Conservation (phyloP, 1,140 invertebrate genomes). For the Anagrus nilaparvatae region DNA sequence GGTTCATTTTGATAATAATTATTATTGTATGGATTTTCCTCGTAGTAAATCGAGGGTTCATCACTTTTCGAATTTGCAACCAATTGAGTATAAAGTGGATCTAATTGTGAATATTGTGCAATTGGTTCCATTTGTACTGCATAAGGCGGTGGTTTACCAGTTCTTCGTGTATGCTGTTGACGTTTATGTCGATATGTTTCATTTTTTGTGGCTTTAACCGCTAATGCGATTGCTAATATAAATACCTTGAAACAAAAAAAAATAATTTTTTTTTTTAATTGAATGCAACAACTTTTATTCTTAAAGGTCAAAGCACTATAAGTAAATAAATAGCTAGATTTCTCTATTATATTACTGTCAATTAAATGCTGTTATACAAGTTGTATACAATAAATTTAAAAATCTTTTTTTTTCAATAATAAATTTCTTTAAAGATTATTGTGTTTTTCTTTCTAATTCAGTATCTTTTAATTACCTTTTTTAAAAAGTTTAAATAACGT, state of each 20-base stretch:
- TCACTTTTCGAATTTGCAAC: constrained; percentile 42
- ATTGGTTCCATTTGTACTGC: constrained; percentile 72
- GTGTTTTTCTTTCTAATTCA: too few species aligned
- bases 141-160: constrained; percentile 49
- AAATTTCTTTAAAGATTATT: too few species aligned
- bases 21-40: constrained; percentile 34
- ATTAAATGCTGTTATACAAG: too few species aligned
- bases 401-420: too few species aligned
- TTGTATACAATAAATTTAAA: too few species aligned
- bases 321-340: too few species aligned
- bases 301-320: too few species aligned
- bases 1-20: constrained; percentile 67
- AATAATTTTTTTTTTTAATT: too few species aligned
- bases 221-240: constrained; percentile 14
- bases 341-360: too few species aligned
- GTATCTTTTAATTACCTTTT: too few species aligned
- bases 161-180: constrained; percentile 30
- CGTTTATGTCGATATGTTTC: constrained; percentile 33
- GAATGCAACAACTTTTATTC: too few species aligned
- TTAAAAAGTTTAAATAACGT: too few species aligned
- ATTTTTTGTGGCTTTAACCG: constrained; percentile 22
- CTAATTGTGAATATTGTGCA: constrained; percentile 65
- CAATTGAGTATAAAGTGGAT: constrained; percentile 58
- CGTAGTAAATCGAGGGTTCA: constrained; percentile 35
- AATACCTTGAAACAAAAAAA: constrained; percentile 25